Evolutionary conservation across 2,888 invertebrate species (phyloP).

Genomic region (Pheosia gnoma): DNA sequence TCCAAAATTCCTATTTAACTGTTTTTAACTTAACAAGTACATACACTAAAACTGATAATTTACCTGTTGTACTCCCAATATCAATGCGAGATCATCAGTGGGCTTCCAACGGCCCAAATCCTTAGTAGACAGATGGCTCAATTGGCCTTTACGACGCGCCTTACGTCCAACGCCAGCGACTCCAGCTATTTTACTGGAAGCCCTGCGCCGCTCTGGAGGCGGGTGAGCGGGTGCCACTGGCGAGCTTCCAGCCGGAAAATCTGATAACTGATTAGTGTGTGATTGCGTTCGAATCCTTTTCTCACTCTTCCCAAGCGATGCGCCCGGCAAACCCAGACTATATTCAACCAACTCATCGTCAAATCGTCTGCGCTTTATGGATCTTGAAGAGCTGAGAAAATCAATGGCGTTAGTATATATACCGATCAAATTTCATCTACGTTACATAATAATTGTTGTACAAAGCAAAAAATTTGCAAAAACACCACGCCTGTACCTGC

Average conservation of each 20-base stretch:
- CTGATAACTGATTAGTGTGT: constrained; percentile 80
- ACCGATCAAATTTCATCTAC: too few relatives aligned
- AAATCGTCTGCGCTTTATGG: constrained; percentile 97
- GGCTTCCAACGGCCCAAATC: constrained; percentile 98
- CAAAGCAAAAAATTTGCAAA: not conserved
- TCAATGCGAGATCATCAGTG: constrained; percentile 96
- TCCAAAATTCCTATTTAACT: not conserved
- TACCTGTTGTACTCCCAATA: constrained; percentile 96
- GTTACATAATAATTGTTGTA: too few relatives aligned
- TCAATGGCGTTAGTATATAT: not conserved
- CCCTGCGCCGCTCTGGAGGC: constrained; percentile 60
- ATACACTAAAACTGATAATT: not conserved
- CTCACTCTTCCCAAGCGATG: constrained; percentile 75
- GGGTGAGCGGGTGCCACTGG: constrained; percentile 55
- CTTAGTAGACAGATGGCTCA: constrained; percentile 89
- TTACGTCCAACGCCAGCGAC: constrained; percentile 72
- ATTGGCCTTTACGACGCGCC: constrained; percentile 85
- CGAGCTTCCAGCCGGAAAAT: constrained; percentile 58
- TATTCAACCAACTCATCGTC: constrained; percentile 99
- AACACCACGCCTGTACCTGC: constrained; percentile 77
- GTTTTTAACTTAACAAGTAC: too few relatives aligned
- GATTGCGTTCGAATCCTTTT: constrained; percentile 79
- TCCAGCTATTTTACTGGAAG: constrained; percentile 70
- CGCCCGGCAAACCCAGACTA: constrained; percentile 88
- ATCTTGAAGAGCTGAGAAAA: constrained; percentile 92